Evolutionary conservation across 2,113 vertebrate genomes (phyloP).

Genomic region (Herpetotheres cachinnans): DNA sequence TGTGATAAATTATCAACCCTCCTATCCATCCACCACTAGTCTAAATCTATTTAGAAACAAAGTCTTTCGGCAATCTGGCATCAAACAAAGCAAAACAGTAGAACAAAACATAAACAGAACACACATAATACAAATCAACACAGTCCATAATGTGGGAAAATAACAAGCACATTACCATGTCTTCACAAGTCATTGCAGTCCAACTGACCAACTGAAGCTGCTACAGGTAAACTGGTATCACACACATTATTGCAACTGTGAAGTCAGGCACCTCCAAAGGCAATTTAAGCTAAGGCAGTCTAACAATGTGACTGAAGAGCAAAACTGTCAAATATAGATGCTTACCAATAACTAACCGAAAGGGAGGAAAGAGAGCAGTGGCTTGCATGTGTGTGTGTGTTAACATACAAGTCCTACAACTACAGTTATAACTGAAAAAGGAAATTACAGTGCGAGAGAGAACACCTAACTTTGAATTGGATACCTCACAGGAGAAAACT

Average conservation of each 20-base stretch:
- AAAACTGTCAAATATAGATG: background rate
- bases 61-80: background rate
- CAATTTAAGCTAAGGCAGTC: background rate
- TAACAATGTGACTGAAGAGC: background rate
- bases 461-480: background rate
- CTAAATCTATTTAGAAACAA: background rate
- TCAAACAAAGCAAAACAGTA: background rate
- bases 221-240: background rate
- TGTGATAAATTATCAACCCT: slow-evolving; percentile 12
- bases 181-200: background rate
- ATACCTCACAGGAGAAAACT: background rate
- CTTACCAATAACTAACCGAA: background rate
- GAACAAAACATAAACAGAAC: background rate
- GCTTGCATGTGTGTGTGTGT: background rate
- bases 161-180: background rate
- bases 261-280: background rate
- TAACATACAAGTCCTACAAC: background rate
- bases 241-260: background rate
- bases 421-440: background rate
- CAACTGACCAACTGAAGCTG: background rate
- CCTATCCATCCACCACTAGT: background rate
- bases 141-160: background rate
- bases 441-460: background rate
- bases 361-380: background rate
- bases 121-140: background rate